Conservation (phyloP, 2,113 vertebrate genomes). For the Erythrocercus mccallii region DNA sequence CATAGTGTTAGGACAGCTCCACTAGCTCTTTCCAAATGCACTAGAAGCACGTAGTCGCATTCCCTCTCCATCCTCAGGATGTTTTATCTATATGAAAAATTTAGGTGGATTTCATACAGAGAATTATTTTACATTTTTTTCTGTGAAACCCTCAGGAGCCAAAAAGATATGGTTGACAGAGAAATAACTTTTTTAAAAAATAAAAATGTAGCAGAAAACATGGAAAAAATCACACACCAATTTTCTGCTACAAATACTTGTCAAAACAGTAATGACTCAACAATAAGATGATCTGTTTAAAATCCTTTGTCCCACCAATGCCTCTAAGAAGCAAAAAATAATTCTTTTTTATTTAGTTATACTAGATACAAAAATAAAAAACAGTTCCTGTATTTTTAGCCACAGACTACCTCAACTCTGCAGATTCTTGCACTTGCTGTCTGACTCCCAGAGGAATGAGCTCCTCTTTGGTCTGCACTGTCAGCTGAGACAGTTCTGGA, state of each 20-base stretch:
- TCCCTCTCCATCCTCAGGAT: neutral
- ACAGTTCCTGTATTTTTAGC: neutral
- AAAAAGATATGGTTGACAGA: neutral
- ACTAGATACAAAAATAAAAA: neutral
- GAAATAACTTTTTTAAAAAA: neutral
- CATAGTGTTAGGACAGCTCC: neutral
- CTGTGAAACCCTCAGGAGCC: neutral
- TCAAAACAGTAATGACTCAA: neutral
- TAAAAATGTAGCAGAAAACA: neutral
- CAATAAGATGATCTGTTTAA: neutral
- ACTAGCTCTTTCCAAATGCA: neutral
- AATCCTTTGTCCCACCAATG: neutral
- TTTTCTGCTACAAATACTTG: neutral
- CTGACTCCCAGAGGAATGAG: neutral
- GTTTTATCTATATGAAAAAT: neutral
- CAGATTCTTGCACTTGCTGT: neutral
- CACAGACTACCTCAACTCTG: neutral
- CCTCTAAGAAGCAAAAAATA: neutral
- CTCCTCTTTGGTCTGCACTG: neutral
- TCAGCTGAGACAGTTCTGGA: neutral
- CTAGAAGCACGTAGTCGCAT: neutral
- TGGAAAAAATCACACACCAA: rapidly evolving
- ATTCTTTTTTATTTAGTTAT: neutral
- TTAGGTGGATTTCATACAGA: neutral
- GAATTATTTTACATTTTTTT: neutral